Percentiles rank a stretch among this genome's conserved stretches.
phyloP scores from a whole-genome alignment of 2,113 vertebrate genomes.

The Electrona antarctica region DNA sequence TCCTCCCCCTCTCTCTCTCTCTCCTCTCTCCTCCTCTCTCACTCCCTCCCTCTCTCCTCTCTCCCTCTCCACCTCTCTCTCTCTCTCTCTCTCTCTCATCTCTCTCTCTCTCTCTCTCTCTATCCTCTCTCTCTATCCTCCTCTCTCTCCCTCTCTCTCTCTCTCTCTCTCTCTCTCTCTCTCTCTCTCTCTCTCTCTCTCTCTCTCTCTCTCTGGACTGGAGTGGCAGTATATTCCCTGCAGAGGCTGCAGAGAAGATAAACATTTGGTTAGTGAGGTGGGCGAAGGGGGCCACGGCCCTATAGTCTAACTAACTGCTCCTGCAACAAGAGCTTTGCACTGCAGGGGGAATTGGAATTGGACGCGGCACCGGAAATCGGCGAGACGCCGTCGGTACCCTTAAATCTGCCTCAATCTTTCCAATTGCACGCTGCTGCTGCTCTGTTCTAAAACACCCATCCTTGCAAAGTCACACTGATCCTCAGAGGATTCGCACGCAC shows the following conservation, averaged over 20 bases:
- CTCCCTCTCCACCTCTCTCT: too few relatives aligned
- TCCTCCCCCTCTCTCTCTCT: too few relatives aligned
- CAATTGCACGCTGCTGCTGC: conserved; percentile 55
- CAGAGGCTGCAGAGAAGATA: neutral
- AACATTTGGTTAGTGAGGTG: conserved; percentile 4
- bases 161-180: too few relatives aligned
- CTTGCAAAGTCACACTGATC: conserved; percentile 16
- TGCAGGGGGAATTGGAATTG: conserved; percentile 52
- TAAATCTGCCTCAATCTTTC: conserved; percentile 60
- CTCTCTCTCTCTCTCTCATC: too few relatives aligned
- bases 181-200: too few relatives aligned
- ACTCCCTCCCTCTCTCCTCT: too few relatives aligned
- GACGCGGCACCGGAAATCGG: conserved; percentile 42
- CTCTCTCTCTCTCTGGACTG: neutral
- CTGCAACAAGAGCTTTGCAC: conserved; percentile 38
- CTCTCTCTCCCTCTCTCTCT: too few relatives aligned
- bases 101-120: too few relatives aligned
- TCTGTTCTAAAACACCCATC: conserved; percentile 47
- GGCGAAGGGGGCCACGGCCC: conserved; percentile 7
- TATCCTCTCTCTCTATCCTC: too few relatives aligned
- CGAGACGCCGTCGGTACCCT: conserved; percentile 47
- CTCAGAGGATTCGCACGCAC: conserved; percentile 25
- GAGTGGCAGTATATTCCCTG: neutral
- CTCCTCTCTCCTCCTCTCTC: too few relatives aligned
- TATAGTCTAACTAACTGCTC: neutral